Base-by-base conservation (phyloP, 2,113 vertebrate species). In the Nestor notabilis region DNA sequence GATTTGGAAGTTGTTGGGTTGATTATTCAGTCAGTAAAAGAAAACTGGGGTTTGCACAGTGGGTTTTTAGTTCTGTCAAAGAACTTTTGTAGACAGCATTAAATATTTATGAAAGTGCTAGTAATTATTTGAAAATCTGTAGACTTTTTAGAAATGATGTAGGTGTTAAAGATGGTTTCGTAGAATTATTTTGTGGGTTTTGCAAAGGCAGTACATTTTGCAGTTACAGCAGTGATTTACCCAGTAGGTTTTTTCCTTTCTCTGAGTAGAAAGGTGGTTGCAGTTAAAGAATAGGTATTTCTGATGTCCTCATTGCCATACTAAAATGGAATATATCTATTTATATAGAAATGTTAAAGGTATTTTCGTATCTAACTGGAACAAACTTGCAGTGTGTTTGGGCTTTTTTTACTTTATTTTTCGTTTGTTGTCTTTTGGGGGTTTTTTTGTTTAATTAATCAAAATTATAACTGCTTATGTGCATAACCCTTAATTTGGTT, bases 101-200 rank as follows among this genome's bases (percentile, higher is more conserved):
- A 96, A 87, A 89, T 94, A 90, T 95, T 95, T 77, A 87, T 82
- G 72, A 35, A 70, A 78, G 77, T 75, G 39, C 83, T 78, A 46
- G 55, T 91, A 87, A 91, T 94, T 95, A 95, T 91, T 94, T 94
- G 80, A 29, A 92, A 95, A 87, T 68, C 39, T 58, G 64, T 83
- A 87, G 89, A 35, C 55, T 79, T 91, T 84, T 83, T 95, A 66
- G 80, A 92, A 84, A 84, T 75, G 0, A 46, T 66, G 80, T 90
- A 87, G 94, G 83, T 95, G 80, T 89, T 92, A 63, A 74, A 94
- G 85, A 43, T 71, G 77, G 80, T 93, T 88, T 58, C 64, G 63
- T 92, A 41, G 79, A 70, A 77, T 81, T 95, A 70, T 63, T 90
- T 61, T 76, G 68, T 95, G 64, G 44, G 72, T 81, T 93, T 80